A percentile compares a stretch with the other conserved stretches of the same genome.
phyloP scores from a whole-genome alignment of 2,888 invertebrate genomes.

The Brachypalpus laphriformis region DNA sequence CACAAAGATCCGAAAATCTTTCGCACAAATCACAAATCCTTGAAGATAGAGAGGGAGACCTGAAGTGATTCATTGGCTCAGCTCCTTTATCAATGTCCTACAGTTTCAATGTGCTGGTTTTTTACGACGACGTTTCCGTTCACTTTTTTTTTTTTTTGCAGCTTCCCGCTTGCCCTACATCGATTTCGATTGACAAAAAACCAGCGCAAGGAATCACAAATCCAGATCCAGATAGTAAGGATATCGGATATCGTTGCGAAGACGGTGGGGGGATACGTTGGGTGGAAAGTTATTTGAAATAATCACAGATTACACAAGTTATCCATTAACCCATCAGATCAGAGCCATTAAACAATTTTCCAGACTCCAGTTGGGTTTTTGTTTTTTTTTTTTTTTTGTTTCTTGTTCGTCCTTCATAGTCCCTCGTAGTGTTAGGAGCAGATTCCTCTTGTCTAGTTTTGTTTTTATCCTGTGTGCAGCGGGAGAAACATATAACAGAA shows the following conservation, averaged over 20 bases:
- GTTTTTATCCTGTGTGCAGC: conserved; percentile 18
- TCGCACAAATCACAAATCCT: conserved; percentile 72
- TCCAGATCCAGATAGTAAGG: conserved; percentile 32
- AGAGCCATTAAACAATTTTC: conserved; percentile 76
- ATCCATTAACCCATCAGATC: conserved; percentile 76
- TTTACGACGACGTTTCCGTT: conserved; percentile 21
- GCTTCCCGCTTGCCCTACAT: conserved; percentile 44
- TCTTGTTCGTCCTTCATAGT: background rate
- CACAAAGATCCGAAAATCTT: conserved; percentile 68
- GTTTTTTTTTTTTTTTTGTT: conserved; percentile 15
- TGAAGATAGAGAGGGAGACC: conserved; percentile 24
- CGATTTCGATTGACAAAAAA: conserved; percentile 58
- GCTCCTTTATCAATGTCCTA: conserved; percentile 70
- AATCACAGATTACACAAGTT: conserved; percentile 76
- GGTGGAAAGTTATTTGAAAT: conserved; percentile 70
- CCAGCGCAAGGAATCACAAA: conserved; percentile 30
- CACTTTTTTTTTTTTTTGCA: conserved; percentile 10
- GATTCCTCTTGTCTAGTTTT: conserved; percentile 48
- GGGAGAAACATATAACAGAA: background rate
- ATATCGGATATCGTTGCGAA: conserved; percentile 2
- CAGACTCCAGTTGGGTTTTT: conserved; percentile 55
- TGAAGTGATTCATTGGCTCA: conserved; percentile 67
- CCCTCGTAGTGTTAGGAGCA: conserved; percentile 39
- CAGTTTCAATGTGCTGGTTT: conserved; percentile 36
- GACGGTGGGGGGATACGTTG: conserved; percentile 1